Evolutionary conservation across 1,140 invertebrate species (phyloP).

Genomic region (Caenorhabditis inopinata): DNA sequence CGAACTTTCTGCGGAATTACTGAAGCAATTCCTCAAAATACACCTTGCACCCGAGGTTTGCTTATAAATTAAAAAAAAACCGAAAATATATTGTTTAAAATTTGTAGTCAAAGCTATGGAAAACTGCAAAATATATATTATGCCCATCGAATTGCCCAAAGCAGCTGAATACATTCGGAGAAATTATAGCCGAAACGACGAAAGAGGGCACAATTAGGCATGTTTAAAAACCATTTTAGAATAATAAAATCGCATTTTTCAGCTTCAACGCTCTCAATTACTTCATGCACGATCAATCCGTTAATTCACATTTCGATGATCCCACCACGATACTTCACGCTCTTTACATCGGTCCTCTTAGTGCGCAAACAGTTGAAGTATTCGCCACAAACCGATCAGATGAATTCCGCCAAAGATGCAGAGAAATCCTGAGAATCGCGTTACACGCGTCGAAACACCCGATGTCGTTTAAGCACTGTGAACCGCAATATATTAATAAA

Average conservation of each 20-base stretch:
- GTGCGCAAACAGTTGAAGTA: slow-evolving; percentile 9
- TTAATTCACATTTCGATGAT: neutral
- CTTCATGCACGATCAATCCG: neutral
- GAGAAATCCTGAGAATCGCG: neutral
- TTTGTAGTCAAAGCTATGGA: slow-evolving; percentile 31
- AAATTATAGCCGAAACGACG: neutral
- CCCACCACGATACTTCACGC: slow-evolving; percentile 19
- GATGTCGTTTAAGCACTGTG: neutral
- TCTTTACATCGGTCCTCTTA: slow-evolving; percentile 18
- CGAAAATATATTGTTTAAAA: neutral
- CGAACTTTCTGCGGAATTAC: neutral
- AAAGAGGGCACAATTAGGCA: neutral
- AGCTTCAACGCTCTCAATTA: neutral
- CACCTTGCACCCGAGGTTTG: neutral
- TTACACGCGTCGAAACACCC: neutral
- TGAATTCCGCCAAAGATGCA: slow-evolving; percentile 14
- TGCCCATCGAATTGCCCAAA: neutral
- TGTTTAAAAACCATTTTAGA: neutral
- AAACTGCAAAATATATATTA: neutral
- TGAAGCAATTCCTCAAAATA: neutral
- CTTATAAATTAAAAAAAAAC: neutral
- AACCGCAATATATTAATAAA: neutral
- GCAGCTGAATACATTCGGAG: neutral
- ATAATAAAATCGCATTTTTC: neutral
- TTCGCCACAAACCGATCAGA: slow-evolving; percentile 5